Base-by-base conservation (phyloP, 2,113 vertebrate genomes). In the Leptobrachium leishanense region DNA sequence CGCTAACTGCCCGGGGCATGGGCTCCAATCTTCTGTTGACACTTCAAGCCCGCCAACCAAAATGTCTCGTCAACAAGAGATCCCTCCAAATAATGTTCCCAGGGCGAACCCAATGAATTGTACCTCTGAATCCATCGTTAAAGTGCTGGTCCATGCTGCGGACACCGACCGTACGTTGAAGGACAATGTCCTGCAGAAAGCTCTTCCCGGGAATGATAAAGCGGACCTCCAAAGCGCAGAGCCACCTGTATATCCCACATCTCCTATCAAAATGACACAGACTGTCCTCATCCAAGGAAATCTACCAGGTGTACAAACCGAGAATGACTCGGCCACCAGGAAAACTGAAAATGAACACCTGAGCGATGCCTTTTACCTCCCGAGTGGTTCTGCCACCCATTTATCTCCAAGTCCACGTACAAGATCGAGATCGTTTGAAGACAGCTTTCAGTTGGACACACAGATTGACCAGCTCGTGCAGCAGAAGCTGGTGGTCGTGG, bases 371-470 rank as follows among this genome's bases (percentile, higher is more conserved):
- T 40, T 62, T 82, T 85, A 54, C 72, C 15, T 15, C 82, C 65
- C 82, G 85, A 72, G 68, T 42, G 31, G 4, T 75, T 55, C 76
- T 75, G 89, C 87, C 75, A 88, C 74, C 55, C 85, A 88, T 83
- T 87, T 82, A 12, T 89, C 88, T 75, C 91, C 92, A 20, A 88
- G 91, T 82, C 83, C 94, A 72, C 91, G 90, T 44, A 77, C 81
- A 39, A 81, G 62, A 44, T 83, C 82, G 1, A 84, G 83, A 82
- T 92, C 90, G 71, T 98, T 98, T 85, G 94, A 95, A 72, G 94
- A 97, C 75, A 98, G 96, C 85, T 96, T 99, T 79, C 94, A 93
- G 85, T 84, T 98, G 80, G 96, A 98, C 88, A 96, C 95, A 81
- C 96, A 97, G 82, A 97, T 94, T 4, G 96, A 98, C 75, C 92